These are phyloP conservation scores for Brachionus paranguensis DNA, from an alignment of 1,140 invertebrate species.

Conservation along the genomic window DNA sequence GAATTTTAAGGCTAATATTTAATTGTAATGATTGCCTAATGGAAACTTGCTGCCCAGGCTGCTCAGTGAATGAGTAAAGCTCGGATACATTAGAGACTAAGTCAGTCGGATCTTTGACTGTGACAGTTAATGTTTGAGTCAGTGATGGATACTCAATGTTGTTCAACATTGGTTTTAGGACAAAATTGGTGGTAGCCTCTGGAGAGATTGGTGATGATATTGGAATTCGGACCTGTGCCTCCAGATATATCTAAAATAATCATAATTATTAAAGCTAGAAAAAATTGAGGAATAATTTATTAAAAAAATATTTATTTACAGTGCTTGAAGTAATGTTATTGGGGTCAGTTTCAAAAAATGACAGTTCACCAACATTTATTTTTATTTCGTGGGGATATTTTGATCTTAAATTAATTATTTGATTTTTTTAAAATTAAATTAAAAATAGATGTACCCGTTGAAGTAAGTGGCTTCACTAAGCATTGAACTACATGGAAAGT, in stretches of 20 bases:
- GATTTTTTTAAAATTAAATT: not conserved
- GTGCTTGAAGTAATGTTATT: not conserved
- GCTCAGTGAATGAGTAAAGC: not conserved
- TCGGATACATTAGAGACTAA: not conserved
- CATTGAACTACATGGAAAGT: constrained; percentile 39
- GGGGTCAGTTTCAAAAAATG: not conserved
- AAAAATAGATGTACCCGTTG: not conserved
- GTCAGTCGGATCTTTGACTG: not conserved
- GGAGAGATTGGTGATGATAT: not conserved
- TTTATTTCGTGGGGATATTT: not conserved
- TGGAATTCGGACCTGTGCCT: constrained; percentile 26
- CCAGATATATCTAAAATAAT: not conserved
- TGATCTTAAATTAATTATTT: not conserved
- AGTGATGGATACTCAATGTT: not conserved
- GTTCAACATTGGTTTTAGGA: not conserved
- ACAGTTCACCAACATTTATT: not conserved
- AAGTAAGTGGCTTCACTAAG: not conserved
- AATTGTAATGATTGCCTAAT: not conserved
- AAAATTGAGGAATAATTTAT: not conserved
- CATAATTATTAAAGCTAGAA: no score
- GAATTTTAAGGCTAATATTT: not conserved
- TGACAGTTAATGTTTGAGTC: not conserved
- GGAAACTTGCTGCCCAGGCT: not conserved
- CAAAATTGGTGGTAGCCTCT: not conserved
- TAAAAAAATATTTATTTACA: not conserved